These are phyloP conservation scores for Hucho hucho DNA, from an alignment of 2,113 vertebrate species.

Conservation along the genomic window DNA sequence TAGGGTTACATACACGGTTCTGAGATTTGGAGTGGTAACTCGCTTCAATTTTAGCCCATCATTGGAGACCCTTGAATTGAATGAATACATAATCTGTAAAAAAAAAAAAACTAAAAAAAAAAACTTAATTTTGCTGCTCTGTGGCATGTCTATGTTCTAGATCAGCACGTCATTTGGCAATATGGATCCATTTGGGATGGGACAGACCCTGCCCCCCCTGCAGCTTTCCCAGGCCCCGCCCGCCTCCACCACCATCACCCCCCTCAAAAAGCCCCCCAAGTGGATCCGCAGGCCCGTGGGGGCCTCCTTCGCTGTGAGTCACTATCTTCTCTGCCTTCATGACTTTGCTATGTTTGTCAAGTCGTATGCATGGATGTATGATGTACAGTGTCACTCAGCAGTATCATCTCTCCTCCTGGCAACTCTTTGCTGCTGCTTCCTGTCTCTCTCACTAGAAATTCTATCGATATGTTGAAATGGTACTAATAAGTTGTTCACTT, in stretches of 20 bases:
- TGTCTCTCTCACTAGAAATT: background rate
- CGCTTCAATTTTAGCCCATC: no score
- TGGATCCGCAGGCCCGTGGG: slow-evolving; percentile 92
- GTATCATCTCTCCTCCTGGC: background rate
- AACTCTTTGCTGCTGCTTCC: background rate
- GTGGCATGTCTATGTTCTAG: slow-evolving; percentile 59
- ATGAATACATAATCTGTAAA: background rate
- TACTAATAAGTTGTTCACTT: background rate
- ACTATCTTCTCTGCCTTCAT: background rate
- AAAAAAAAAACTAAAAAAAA: no score
- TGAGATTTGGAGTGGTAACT: no score
- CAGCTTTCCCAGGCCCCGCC: slow-evolving; percentile 82
- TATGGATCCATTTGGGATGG: slow-evolving; percentile 92
- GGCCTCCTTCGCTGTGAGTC: slow-evolving; percentile 89
- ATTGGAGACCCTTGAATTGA: no score
- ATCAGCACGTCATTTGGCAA: slow-evolving; percentile 91
- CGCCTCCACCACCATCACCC: slow-evolving; percentile 70
- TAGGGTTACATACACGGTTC: no score
- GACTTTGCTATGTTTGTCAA: background rate
- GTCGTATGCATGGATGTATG: background rate
- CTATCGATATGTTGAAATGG: background rate
- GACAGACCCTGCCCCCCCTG: slow-evolving; percentile 85
- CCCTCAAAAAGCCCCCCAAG: slow-evolving; percentile 93
- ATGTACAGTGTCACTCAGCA: background rate
- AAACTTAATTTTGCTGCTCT: background rate